Base-by-base conservation (phyloP, 2,888 invertebrate species). In the Thyatira batis region DNA sequence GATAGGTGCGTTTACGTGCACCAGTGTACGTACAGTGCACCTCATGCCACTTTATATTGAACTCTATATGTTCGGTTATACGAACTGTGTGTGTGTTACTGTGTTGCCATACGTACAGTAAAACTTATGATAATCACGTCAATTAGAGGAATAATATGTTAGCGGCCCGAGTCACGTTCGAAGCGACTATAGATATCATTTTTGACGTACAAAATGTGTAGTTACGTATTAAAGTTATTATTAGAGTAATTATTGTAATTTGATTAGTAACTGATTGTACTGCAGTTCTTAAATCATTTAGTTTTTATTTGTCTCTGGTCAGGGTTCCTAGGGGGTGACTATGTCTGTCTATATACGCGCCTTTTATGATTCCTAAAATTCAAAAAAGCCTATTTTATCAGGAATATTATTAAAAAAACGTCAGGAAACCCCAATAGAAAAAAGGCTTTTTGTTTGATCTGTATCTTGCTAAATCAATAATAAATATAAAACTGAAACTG, bases 71-170 rank as follows among this genome's bases (percentile, higher is more conserved):
- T 27, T 17, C 27, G 3, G 11, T 10, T 28, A 10, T 27, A 27
- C 10, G 27, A 28, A 11, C 39, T 39, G 13, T 46, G 11, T 20
- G 27, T 8, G 10, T 17, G 25, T 9, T 11, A 48, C 20, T n/a
- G 27, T 27, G 21, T 23, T 23, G 43, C 11, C 30, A 27, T 54
- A 53, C 51, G 27, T 48, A 27, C 52, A 51, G 44, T 51, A 52
- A 52, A 61, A 55, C 55, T 57, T 54, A 60, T 55, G 61, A 60
- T 84, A 84, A 84, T 85, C 69, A 79, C 78, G 73, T 74, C 78
- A 81, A 84, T 87, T 82, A 83, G 75, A 60, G 62, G 63, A 64
- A 70, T 67, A 69, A 62, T 63, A 65, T 62, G 48, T 48, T 48
- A 8, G n/a, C 2, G 39, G 39, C 39, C 17, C 27, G 28, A 48